Conservation (phyloP, 2,113 vertebrate genomes). For the Oryzias javanicus region DNA sequence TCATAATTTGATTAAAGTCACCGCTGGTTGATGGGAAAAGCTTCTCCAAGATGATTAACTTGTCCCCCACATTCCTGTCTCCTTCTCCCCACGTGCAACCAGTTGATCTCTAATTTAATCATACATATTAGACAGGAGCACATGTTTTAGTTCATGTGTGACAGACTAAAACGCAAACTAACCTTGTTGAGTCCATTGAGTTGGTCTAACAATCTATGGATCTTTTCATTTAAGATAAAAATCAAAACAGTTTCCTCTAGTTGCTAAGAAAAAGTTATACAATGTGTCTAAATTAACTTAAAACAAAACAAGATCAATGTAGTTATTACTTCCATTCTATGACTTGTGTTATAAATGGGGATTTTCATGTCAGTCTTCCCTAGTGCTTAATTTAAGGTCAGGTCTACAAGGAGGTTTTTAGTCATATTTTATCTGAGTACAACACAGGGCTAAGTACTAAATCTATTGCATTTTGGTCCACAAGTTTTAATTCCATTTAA, state of each 20-base stretch:
- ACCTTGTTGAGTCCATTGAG: conserved; percentile 5
- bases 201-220: background rate
- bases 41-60: conserved; percentile 74
- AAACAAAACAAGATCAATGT: no score
- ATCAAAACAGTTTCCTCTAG: background rate
- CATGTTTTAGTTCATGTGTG: conserved; percentile 31
- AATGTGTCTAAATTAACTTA: no score
- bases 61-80: conserved; percentile 41
- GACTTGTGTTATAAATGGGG: no score
- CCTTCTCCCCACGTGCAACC: conserved; percentile 39
- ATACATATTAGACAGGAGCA: conserved; percentile 27
- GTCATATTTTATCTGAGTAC: no score
- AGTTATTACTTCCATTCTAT: no score
- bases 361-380: no score
- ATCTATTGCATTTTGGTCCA: no score
- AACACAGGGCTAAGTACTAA: no score
- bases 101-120: conserved; percentile 56
- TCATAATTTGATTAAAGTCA: conserved; percentile 83
- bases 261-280: background rate
- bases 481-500: no score
- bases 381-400: no score
- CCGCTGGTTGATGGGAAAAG: conserved; percentile 73
- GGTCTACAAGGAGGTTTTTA: no score
- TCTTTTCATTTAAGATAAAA: background rate
- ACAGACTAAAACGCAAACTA: conserved; percentile 6